Percentiles rank a stretch among this genome's conserved stretches.
Evolutionary conservation across 2,888 invertebrate species (phyloP).

Genomic region (Troides aeacus): DNA sequence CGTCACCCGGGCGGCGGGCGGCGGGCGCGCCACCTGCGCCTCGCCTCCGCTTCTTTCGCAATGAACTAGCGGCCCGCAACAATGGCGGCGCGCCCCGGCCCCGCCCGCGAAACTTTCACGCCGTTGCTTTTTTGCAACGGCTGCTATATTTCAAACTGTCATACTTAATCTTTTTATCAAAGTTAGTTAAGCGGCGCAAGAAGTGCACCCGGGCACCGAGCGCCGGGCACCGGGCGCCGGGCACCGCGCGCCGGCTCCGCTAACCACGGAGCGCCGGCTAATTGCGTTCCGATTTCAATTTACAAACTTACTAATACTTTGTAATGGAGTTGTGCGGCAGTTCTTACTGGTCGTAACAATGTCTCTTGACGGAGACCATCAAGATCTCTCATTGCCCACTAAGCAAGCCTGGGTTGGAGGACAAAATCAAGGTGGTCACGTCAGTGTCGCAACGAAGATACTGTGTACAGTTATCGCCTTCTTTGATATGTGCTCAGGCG

Average conservation of each 20-base stretch:
- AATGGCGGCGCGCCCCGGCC: slow-evolving; percentile 54
- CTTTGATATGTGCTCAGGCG: too few relatives aligned
- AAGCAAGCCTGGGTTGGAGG: too few relatives aligned
- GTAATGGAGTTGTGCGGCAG: background rate
- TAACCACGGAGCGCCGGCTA: slow-evolving; percentile 49
- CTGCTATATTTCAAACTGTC: slow-evolving; percentile 80
- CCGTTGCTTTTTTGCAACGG: slow-evolving; percentile 72
- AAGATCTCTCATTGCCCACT: too few relatives aligned
- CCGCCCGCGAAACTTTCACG: slow-evolving; percentile 66
- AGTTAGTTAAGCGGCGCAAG: slow-evolving; percentile 76
- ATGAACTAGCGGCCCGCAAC: slow-evolving; percentile 73
- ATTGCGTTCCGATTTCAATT: slow-evolving; percentile 65
- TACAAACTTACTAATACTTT: slow-evolving; percentile 35
- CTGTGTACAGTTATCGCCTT: too few relatives aligned
- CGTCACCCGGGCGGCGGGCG: slow-evolving; percentile 62
- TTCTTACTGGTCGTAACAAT: too few relatives aligned
- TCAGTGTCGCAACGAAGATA: too few relatives aligned
- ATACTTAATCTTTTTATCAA: slow-evolving; percentile 81
- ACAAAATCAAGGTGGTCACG: too few relatives aligned
- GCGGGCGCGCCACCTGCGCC: slow-evolving; percentile 67
- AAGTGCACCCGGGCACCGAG: slow-evolving; percentile 72
- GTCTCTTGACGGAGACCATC: too few relatives aligned
- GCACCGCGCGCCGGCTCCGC: slow-evolving; percentile 35
- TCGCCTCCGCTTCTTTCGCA: slow-evolving; percentile 71
- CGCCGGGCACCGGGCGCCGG: slow-evolving; percentile 47